Conservation (phyloP, 2,113 vertebrate genomes). For the Atrichornis clamosus region DNA sequence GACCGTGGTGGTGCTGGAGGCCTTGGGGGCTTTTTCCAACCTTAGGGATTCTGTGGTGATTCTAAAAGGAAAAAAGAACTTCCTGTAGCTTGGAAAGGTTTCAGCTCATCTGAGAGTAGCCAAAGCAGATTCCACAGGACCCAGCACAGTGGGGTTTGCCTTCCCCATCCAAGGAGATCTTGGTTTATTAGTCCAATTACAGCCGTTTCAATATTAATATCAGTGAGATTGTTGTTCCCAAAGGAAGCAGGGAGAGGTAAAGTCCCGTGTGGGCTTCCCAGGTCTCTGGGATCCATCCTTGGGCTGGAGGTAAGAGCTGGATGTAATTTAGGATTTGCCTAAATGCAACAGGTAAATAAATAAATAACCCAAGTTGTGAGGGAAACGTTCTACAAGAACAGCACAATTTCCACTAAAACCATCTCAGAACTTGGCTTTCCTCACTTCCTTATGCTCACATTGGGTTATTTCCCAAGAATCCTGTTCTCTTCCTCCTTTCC, state of each 20-base stretch:
- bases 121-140: background rate
- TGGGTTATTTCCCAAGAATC: background rate
- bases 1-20: background rate
- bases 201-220: accelerated
- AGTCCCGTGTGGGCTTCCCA: background rate
- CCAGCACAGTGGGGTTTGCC: background rate
- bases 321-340: background rate
- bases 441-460: background rate
- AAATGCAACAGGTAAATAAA: background rate
- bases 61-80: background rate
- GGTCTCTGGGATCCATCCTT: background rate
- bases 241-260: background rate
- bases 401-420: background rate
- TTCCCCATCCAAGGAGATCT: background rate
- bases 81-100: accelerated
- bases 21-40: background rate
- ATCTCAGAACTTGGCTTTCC: background rate
- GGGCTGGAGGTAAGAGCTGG: background rate
- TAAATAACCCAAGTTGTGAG: background rate
- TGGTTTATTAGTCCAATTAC: accelerated
- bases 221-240: background rate
- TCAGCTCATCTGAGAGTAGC: background rate
- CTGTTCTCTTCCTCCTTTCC: background rate
- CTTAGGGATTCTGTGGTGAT: background rate
- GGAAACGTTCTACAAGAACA: background rate